Base-by-base conservation (phyloP, 2,797 vertebrate genomes). In the Typhlichthys subterraneus region DNA sequence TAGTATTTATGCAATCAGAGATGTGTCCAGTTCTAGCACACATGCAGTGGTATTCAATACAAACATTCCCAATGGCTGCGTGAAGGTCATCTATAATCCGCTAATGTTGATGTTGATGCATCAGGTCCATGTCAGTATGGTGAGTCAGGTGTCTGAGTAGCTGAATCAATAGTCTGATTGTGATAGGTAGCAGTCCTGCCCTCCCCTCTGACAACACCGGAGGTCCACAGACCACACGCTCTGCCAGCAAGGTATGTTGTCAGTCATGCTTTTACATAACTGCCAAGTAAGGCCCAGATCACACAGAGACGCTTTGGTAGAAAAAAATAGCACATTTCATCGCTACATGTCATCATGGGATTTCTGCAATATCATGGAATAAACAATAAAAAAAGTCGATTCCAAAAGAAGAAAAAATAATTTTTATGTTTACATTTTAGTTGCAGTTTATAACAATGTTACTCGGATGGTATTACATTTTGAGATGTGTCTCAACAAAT, bases 241-340 rank as follows among this genome's bases (percentile, higher is more conserved):
- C n/a, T 29, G 19, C 11, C 5, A 67, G 23, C 42, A 82, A 85
- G 88, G 88, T 89, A 75, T 73, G 38, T 49, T 53, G 1, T 59
- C 5, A 49, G 3, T 49, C 14, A 52, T 38, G 19, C 23, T 29
- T 29, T 29, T 29, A 29, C 23, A 29, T 29, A 29, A 4, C 23
- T 29, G 23, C 23, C 23, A 29, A 29, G 23, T 29, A 29, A 4
- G 23, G 4, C 3, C 23, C 23, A 4, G 11, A 12, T 48, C 8
- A 14, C 49, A 4, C 14, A 13, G n/a, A 12, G 23, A 29, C 23
- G 23, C 23, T 0, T 29, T 4, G 23, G 0, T 29, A 29, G 23
- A 29, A 29, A 29, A n/a, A 13, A 11, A 50, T 50, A 12, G 13
- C 17, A 50, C n/a, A 33, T 19, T 7, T 8, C 13, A 38, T 0